Conservation (phyloP, 2,113 vertebrate genomes). For the Mesocricetus auratus region DNA sequence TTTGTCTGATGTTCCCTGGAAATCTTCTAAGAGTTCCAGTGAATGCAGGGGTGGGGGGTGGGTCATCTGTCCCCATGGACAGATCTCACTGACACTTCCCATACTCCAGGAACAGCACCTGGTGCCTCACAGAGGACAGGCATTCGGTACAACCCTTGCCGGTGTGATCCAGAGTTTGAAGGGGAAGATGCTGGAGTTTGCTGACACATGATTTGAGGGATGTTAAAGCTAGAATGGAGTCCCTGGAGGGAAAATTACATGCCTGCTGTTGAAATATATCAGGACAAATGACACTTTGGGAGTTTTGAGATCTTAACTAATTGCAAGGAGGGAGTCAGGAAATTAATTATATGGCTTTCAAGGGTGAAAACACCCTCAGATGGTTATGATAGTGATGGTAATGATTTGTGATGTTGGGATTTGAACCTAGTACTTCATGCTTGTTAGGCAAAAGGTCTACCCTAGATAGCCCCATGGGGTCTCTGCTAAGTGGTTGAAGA, state of each 20-base stretch:
- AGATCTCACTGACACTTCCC: not conserved
- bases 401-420: not conserved
- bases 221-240: not conserved
- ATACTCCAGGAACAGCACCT: fast-evolving
- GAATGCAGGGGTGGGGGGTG: fast-evolving
- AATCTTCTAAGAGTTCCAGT: not conserved
- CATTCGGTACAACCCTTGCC: not conserved
- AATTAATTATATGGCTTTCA: not conserved
- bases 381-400: not conserved
- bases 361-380: not conserved
- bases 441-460: not conserved
- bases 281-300: not conserved
- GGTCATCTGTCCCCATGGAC: fast-evolving
- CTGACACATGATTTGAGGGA: not conserved
- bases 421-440: not conserved
- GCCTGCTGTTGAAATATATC: not conserved
- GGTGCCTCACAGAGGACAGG: not conserved
- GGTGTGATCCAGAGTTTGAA: not conserved
- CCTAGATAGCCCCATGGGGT: not conserved
- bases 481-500: not conserved
- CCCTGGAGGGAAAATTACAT: not conserved
- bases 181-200: not conserved
- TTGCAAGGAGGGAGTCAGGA: not conserved
- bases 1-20: not conserved
- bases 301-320: not conserved